Evolutionary conservation across 1,140 invertebrate species (phyloP).

Genomic region (Brachionus rubens): DNA sequence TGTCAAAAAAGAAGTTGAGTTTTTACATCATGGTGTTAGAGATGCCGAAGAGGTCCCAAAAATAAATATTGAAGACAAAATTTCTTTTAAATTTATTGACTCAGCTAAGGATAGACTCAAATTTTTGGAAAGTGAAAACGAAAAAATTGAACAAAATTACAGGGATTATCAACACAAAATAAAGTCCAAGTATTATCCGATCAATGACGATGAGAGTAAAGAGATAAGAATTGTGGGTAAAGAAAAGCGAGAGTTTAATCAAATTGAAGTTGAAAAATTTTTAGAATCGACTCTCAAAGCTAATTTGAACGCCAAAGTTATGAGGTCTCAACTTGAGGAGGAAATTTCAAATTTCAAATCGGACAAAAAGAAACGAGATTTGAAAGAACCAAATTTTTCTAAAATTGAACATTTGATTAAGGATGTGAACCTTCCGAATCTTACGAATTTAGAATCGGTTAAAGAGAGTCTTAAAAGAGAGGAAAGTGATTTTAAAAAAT

Average conservation of each 20-base stretch:
- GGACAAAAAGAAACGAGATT: background rate
- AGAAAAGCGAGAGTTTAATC: constrained; percentile 12
- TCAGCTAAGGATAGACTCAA: constrained; percentile 25
- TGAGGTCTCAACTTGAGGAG: background rate
- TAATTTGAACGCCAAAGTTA: background rate
- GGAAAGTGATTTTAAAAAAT: background rate
- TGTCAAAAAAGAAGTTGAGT: constrained; percentile 28
- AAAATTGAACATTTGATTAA: constrained; percentile 25
- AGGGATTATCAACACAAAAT: constrained; percentile 9
- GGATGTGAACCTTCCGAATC: background rate
- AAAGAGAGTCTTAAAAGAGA: background rate
- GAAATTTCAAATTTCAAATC: background rate
- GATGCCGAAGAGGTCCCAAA: background rate
- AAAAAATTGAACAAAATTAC: constrained; percentile 29
- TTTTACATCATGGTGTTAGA: constrained; percentile 23
- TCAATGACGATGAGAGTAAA: constrained; percentile 27
- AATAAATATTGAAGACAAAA: background rate
- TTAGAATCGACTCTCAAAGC: constrained; percentile 16
- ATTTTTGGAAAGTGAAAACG: constrained; percentile 35
- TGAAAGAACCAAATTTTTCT: background rate
- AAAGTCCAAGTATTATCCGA: constrained; percentile 40
- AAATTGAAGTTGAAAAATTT: constrained; percentile 30
- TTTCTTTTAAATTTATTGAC: constrained; percentile 1
- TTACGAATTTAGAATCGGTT: background rate
- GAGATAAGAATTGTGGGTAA: constrained; percentile 27